These are phyloP conservation scores for Pyrrhosoma nymphula DNA, from an alignment of 2,888 invertebrate species.

Conservation along the genomic window DNA sequence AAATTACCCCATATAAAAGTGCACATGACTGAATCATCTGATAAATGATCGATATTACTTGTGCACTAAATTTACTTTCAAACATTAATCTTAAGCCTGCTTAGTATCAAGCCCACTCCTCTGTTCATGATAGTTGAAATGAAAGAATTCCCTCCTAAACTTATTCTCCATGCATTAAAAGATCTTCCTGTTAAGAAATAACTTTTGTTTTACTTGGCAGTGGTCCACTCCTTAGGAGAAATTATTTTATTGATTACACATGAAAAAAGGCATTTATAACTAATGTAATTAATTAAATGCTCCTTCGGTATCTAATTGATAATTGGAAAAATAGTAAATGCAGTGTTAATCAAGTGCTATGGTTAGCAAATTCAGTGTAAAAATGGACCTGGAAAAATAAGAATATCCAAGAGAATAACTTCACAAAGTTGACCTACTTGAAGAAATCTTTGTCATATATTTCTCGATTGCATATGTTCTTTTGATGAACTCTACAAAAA, in stretches of 20 bases:
- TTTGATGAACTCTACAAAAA: neutral
- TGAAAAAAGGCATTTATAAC: neutral
- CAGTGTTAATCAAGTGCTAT: neutral
- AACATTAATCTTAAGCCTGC: neutral
- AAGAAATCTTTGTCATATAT: neutral
- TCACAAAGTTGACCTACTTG: neutral
- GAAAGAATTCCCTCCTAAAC: neutral
- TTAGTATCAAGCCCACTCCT: neutral
- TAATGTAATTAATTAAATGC: neutral
- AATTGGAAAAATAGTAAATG: neutral
- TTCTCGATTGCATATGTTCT: neutral
- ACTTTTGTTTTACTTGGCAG: neutral
- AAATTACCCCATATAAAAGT: slow-evolving; percentile 36
- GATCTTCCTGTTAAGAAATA: neutral
- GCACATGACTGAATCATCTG: neutral
- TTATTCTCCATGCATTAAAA: neutral
- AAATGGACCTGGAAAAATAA: neutral
- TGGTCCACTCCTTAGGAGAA: neutral
- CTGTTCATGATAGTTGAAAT: neutral
- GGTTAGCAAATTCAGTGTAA: neutral
- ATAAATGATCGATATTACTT: neutral
- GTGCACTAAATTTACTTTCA: neutral
- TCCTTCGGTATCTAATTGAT: neutral
- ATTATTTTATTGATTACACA: neutral
- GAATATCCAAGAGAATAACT: neutral